phyloP scores from a whole-genome alignment of 2,113 vertebrate genomes.

The Tricholaema leucomelas region DNA sequence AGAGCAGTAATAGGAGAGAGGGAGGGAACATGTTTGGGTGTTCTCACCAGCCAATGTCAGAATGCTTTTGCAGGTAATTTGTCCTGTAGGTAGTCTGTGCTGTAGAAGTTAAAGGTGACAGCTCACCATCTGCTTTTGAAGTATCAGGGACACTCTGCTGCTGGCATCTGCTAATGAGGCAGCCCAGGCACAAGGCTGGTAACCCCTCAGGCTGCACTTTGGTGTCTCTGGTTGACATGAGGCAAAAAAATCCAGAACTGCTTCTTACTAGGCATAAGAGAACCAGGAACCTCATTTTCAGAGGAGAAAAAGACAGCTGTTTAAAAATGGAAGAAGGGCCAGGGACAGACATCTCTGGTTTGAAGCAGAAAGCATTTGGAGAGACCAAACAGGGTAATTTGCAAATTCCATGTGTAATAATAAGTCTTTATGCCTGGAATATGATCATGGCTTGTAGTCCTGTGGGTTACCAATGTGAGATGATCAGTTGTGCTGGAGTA shows the following conservation, averaged over 20 bases:
- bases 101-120: not conserved
- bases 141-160: not conserved
- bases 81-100: not conserved
- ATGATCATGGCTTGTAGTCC: not conserved
- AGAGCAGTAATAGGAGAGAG: not conserved
- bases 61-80: not conserved
- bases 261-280: not conserved
- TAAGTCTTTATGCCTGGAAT: not conserved
- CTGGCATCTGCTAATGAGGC: not conserved
- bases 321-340: not conserved
- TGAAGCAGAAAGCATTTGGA: not conserved
- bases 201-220: not conserved
- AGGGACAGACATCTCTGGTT: not conserved
- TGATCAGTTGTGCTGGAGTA: not conserved
- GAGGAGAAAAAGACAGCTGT: not conserved
- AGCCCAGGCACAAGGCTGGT: not conserved
- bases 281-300: not conserved
- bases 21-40: not conserved
- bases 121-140: not conserved
- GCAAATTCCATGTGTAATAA: not conserved
- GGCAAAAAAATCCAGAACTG: not conserved
- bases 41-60: rapidly evolving
- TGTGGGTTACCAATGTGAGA: rapidly evolving
- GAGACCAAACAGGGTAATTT: not conserved
- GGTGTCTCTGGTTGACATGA: not conserved